Evolutionary conservation across 2,797 vertebrate genomes (phyloP).

Genomic region (Acanthurus leucopareius): DNA sequence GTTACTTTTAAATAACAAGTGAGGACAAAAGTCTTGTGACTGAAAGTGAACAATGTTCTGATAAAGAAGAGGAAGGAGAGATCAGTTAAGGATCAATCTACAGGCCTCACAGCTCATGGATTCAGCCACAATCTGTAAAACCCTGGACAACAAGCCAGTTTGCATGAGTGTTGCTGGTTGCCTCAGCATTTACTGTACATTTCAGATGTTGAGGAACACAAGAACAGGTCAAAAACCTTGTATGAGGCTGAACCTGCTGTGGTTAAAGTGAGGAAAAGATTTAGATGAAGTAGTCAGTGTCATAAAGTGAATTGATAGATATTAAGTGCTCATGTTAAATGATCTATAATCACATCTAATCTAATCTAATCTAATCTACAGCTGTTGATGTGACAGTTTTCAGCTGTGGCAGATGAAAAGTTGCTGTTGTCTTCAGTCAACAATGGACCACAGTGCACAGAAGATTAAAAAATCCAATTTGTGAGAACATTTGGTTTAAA

Average conservation of each 20-base stretch:
- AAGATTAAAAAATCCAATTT: background rate
- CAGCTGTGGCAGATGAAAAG: background rate
- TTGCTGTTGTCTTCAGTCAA: background rate
- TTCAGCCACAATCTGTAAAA: constrained; percentile 13
- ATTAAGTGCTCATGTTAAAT: too few species aligned
- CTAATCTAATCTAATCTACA: too few species aligned
- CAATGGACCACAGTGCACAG: background rate
- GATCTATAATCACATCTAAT: too few species aligned
- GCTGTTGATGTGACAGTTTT: too few species aligned
- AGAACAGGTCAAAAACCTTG: too few species aligned
- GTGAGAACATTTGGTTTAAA: background rate
- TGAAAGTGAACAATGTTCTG: constrained; percentile 7
- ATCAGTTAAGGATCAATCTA: constrained; percentile 3
- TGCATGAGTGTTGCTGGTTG: background rate
- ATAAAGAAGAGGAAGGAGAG: constrained; percentile 12
- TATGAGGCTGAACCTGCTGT: too few species aligned
- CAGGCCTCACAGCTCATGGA: background rate
- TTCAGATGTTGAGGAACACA: too few species aligned
- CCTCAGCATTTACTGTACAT: too few species aligned
- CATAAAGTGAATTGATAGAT: too few species aligned
- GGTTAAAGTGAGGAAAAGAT: too few species aligned
- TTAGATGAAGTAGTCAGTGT: too few species aligned
- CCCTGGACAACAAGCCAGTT: background rate
- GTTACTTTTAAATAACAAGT: constrained; percentile 28
- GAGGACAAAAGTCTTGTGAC: constrained; percentile 48